Evolutionary conservation across 2,888 invertebrate species (phyloP), one percentile per base, ranked within the genome.

Genomic region (Hemistola chrysoprasaria): DNA sequence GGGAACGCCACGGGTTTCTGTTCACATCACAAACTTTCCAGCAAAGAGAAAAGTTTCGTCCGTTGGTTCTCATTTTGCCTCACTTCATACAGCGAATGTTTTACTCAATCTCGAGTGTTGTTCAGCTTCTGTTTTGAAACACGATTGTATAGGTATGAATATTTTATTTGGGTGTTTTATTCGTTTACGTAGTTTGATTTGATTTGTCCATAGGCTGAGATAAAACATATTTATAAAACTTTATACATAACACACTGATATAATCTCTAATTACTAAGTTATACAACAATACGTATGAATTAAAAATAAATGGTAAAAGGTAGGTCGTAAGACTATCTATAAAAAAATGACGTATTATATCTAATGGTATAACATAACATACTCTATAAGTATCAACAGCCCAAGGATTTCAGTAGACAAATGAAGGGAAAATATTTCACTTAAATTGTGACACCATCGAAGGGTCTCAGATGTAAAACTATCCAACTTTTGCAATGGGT

Each of bases 371-470:
- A n/a, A n/a, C n/a, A n/a, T n/a, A n/a, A n/a, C n/a, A n/a, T n/a
- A n/a, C n/a, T n/a, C n/a, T n/a, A n/a, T n/a, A n/a, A n/a, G n/a
- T n/a, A n/a, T n/a, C n/a, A n/a, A n/a, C n/a, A n/a, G n/a, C n/a
- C n/a, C n/a, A n/a, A n/a, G n/a, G n/a, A n/a, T n/a, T n/a, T n/a
- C n/a, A n/a, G n/a, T n/a, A n/a, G n/a, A n/a, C n/a, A n/a, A n/a
- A n/a, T n/a, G n/a, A n/a, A n/a, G n/a, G n/a, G 25, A 25, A 29
- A 34, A 38, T 80, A 78, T 78, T 73, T 83, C 75, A 81, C 67
- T 58, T 71, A 78, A 78, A 82, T 80, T 79, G 80, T 79, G 81
- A 78, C 83, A 81, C 72, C 80, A 76, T 77, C 76, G 81, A 77
- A 76, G 76, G 81, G 79, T 76, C 75, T 65, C 69, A 71, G 62